Evolutionary conservation across 2,888 invertebrate genomes (phyloP).

Genomic region (Pterostichus madidus): DNA sequence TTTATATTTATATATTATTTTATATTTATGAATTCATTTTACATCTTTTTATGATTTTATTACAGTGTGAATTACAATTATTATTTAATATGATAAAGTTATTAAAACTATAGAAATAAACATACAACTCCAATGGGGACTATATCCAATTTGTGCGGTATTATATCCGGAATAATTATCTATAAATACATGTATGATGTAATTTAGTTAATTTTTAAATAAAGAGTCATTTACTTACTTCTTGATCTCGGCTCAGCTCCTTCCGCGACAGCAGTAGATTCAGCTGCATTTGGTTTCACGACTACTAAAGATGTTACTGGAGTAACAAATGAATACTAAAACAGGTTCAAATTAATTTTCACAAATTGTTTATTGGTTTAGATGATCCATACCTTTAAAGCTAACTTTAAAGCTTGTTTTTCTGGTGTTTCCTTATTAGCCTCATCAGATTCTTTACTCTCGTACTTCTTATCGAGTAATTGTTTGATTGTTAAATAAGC

Average conservation of each 20-base stretch:
- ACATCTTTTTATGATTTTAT: no score
- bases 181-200: no score
- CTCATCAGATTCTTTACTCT: conserved; percentile 66
- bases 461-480: conserved; percentile 78
- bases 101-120: no score
- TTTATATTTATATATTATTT: no score
- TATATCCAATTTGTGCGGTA: no score
- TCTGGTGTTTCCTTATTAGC: conserved; percentile 73
- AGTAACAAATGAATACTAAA: conserved; percentile 69
- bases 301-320: conserved; percentile 67
- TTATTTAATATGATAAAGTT: no score
- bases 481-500: conserved; percentile 82
- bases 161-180: no score
- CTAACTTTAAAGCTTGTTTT: conserved; percentile 80
- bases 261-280: background rate
- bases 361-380: background rate
- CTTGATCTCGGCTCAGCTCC: background rate
- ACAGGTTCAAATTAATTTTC: background rate
- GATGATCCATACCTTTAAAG: conserved; percentile 76
- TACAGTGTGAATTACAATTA: no score
- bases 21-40: no score
- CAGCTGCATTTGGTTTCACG: conserved; percentile 60
- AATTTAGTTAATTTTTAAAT: no score
- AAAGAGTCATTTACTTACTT: background rate
- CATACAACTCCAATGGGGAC: no score